phyloP scores from a whole-genome alignment of 2,888 invertebrate genomes.

The Erebia ligea region DNA sequence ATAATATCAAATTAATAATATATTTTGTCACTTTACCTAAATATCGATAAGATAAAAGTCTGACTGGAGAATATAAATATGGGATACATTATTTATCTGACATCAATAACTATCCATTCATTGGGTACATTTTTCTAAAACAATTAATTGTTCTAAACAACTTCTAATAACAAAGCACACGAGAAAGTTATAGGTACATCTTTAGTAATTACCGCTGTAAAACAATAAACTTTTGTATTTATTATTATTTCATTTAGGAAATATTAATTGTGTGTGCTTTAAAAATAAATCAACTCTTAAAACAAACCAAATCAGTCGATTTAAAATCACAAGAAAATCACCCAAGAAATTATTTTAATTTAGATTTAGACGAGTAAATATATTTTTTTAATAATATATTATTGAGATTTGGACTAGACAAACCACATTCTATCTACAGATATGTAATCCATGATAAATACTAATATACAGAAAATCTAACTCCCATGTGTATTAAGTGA shows the following conservation, averaged over 20 bases:
- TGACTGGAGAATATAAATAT: conserved; percentile 37
- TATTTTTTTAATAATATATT: conserved; percentile 64
- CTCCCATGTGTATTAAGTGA: conserved; percentile 69
- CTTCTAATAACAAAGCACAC: conserved; percentile 56
- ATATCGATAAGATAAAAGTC: conserved; percentile 30
- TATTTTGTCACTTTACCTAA: conserved; percentile 34
- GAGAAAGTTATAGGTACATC: conserved; percentile 36
- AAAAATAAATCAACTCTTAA: conserved; percentile 27
- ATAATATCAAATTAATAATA: conserved; percentile 16
- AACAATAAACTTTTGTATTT: conserved; percentile 53
- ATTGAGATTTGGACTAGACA: conserved; percentile 82
- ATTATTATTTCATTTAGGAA: conserved; percentile 32
- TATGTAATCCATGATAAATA: conserved; percentile 83
- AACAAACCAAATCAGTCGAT: conserved; percentile 34
- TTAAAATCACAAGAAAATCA: conserved; percentile 53
- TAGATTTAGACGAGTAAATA: conserved; percentile 69
- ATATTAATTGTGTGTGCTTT: conserved; percentile 38
- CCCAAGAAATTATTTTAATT: conserved; percentile 50
- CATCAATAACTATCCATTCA: conserved; percentile 48
- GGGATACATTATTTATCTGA: conserved; percentile 47
- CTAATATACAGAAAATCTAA: conserved; percentile 79
- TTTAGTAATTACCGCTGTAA: conserved; percentile 52
- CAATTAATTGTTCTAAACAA: conserved; percentile 46
- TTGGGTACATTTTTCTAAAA: conserved; percentile 45
- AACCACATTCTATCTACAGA: conserved; percentile 83